Conservation (phyloP, 1,140 invertebrate genomes). For the Proctacanthus coquilletti region DNA sequence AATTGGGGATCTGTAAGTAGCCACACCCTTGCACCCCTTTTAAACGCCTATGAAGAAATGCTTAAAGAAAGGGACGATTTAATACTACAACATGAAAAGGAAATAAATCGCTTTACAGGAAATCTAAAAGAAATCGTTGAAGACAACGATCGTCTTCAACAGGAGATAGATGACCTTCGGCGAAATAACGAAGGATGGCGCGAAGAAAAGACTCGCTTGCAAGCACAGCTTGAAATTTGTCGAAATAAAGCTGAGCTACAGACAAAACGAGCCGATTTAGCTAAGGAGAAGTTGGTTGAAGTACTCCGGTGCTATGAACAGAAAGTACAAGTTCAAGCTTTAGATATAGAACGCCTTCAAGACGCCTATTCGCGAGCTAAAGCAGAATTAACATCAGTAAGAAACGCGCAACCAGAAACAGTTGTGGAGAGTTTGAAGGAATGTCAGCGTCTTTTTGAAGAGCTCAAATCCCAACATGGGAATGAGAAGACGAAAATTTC, state of each 20-base stretch:
- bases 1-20: slow-evolving; percentile 38
- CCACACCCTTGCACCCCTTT: slow-evolving; percentile 40
- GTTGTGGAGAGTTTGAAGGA: slow-evolving; percentile 42
- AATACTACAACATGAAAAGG: slow-evolving; percentile 39
- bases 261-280: slow-evolving; percentile 30
- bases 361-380: slow-evolving; percentile 36
- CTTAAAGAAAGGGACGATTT: slow-evolving; percentile 47
- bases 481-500: slow-evolving; percentile 34
- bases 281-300: slow-evolving; percentile 43
- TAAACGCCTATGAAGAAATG: slow-evolving; percentile 51
- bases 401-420: slow-evolving; percentile 35
- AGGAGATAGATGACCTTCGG: slow-evolving; percentile 37
- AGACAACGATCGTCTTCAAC: slow-evolving; percentile 45
- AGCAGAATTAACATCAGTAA: slow-evolving; percentile 37
- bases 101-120: slow-evolving; percentile 42
- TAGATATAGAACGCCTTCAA: slow-evolving; percentile 41
- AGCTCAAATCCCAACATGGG: slow-evolving; percentile 43
- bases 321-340: slow-evolving; percentile 39
- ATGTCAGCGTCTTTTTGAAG: slow-evolving; percentile 44
- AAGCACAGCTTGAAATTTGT: slow-evolving; percentile 23
- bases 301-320: slow-evolving; percentile 41
- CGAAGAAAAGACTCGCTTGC: slow-evolving; percentile 21
- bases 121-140: slow-evolving; percentile 41
- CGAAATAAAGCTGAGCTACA: slow-evolving; percentile 24
- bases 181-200: slow-evolving; percentile 32